Evolutionary conservation across 2,113 vertebrate genomes (phyloP).

Genomic region (Lota lota): DNA sequence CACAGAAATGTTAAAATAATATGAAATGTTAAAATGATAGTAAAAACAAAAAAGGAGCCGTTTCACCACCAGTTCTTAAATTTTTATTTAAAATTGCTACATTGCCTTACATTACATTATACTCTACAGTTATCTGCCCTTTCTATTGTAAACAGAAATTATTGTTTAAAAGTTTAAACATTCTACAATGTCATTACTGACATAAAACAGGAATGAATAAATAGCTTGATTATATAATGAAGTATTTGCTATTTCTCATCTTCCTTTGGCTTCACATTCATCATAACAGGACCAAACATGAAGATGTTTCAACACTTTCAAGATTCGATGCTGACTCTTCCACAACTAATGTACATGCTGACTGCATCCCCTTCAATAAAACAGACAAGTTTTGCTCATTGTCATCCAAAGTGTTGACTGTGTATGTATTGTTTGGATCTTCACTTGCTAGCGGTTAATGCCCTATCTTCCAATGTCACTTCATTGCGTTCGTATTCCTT

Average conservation of each 20-base stretch:
- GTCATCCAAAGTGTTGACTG: no score
- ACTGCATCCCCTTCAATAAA: conserved; percentile 19
- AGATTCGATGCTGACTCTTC: conserved; percentile 18
- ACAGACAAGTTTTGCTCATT: no score
- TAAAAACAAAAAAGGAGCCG: not conserved
- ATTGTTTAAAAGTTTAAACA: not conserved
- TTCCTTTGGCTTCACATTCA: conserved; percentile 20
- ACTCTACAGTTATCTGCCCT: no score
- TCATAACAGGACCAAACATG: conserved; percentile 15
- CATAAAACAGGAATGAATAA: not conserved
- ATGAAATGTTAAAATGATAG: no score
- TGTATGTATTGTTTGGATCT: no score
- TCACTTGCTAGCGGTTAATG: no score
- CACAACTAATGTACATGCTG: conserved; percentile 28
- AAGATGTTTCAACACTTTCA: conserved; percentile 11
- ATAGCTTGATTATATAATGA: not conserved
- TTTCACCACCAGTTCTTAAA: not conserved
- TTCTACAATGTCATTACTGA: conserved; percentile 9
- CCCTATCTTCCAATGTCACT: no score
- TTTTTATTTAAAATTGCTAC: conserved; percentile 33
- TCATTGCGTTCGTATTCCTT: no score
- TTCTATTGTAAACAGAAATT: no score
- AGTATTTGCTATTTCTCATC: conserved; percentile 12
- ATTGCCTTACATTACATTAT: conserved; percentile 1
- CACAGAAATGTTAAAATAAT: not conserved